Percentiles rank a stretch among this genome's conserved stretches.
phyloP scores from a whole-genome alignment of 2,797 vertebrate species.

The Naso thynnoides region DNA sequence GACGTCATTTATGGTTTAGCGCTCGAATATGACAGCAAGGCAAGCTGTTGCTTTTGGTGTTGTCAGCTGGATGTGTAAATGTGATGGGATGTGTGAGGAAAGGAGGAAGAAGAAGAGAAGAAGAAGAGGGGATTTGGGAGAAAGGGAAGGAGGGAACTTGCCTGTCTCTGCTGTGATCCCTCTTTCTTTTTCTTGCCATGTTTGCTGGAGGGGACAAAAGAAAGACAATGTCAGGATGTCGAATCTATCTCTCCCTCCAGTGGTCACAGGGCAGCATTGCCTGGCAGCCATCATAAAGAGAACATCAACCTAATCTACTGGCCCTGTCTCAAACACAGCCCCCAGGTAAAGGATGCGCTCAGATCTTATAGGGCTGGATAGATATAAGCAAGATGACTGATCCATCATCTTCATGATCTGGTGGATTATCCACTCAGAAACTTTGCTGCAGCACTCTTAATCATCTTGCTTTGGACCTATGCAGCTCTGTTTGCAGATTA shows the following conservation, averaged over 20 bases:
- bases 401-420: slow-evolving; percentile 45
- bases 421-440: slow-evolving; percentile 62
- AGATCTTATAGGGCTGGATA: slow-evolving; percentile 36
- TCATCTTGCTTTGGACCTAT: slow-evolving; percentile 37
- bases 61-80: slow-evolving; percentile 10
- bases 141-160: slow-evolving; percentile 74
- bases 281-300: slow-evolving; percentile 62
- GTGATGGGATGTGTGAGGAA: slow-evolving; percentile 28
- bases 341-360: slow-evolving; percentile 21
- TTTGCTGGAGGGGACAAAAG: slow-evolving; percentile 86
- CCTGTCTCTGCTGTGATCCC: slow-evolving; percentile 89
- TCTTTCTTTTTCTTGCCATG: slow-evolving; percentile 91
- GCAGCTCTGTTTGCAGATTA: slow-evolving; percentile 43
- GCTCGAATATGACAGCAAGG: slow-evolving; percentile 43
- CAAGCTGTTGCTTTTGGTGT: slow-evolving; percentile 51
- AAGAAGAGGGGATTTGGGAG: background rate
- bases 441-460: slow-evolving; percentile 35
- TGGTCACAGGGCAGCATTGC: slow-evolving; percentile 76
- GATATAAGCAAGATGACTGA: slow-evolving; percentile 52
- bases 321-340: slow-evolving; percentile 35
- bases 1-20: slow-evolving; percentile 24
- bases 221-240: slow-evolving; percentile 83
- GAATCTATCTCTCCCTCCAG: slow-evolving; percentile 79
- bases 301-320: slow-evolving; percentile 59
- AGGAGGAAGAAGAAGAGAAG: slow-evolving; percentile 8